Percentiles rank a stretch among this genome's conserved stretches.
Conservation (phyloP, 2,797 vertebrate species). For the Cryptoprocta ferox region DNA sequence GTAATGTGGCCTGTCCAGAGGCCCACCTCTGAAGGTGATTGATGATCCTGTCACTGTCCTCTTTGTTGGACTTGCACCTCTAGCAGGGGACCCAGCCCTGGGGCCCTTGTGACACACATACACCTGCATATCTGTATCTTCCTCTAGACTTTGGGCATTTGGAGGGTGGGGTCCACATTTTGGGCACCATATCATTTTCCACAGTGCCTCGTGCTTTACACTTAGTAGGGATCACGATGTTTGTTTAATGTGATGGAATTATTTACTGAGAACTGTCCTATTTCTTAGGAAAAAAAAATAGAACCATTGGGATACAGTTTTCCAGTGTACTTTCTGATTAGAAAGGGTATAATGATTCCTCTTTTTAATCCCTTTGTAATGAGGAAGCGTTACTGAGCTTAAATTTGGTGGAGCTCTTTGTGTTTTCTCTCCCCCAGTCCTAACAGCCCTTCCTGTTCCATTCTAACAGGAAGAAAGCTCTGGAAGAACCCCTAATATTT, state of each 20-base stretch:
- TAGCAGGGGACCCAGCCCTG: not conserved
- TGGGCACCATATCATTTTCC: not conserved
- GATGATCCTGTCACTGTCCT: not conserved
- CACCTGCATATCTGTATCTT: not conserved
- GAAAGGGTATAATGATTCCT: not conserved
- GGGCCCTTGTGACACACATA: not conserved
- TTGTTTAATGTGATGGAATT: not conserved
- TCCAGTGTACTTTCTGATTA: not conserved
- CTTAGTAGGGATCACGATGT: not conserved
- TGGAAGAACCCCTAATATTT: conserved; percentile 54
- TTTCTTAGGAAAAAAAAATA: not conserved
- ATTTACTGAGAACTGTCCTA: not conserved
- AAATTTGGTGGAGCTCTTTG: conserved; percentile 21
- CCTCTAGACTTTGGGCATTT: not conserved
- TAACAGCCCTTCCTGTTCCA: not conserved
- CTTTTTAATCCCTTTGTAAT: conserved; percentile 49
- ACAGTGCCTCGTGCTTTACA: not conserved
- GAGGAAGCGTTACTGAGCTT: conserved; percentile 18
- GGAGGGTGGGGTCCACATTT: not conserved
- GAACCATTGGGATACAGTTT: not conserved
- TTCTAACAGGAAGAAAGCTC: conserved; percentile 54
- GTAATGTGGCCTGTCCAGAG: no score
- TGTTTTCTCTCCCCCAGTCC: not conserved
- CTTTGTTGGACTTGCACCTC: not conserved
- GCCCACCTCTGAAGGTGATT: not conserved